Percentiles rank a stretch among this genome's conserved stretches.
Conservation (phyloP, 2,888 invertebrate species). For the Dynastes maya region DNA sequence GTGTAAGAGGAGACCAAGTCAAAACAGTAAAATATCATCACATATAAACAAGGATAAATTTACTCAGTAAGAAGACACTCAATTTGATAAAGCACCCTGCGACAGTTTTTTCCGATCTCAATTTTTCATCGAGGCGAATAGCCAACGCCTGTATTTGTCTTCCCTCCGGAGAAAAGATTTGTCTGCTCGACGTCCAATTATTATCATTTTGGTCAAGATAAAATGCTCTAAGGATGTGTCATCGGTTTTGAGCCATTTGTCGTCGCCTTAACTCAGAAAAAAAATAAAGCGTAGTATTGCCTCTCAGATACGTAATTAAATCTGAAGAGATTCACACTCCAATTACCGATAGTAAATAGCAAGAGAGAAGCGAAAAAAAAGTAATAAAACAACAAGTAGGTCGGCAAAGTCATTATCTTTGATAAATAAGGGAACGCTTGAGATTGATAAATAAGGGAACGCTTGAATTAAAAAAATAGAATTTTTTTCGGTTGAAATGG, state of each 20-base stretch:
- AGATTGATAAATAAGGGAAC: neutral
- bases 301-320: constrained; percentile 12
- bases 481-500: neutral
- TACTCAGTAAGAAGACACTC: neutral
- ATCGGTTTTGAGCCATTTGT: constrained; percentile 30
- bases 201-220: constrained; percentile 42
- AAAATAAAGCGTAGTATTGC: neutral
- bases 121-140: constrained; percentile 16
- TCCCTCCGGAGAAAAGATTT: constrained; percentile 29
- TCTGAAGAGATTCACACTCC: constrained; percentile 20
- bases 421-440: constrained; percentile 2
- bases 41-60: constrained; percentile 22
- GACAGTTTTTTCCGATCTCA: constrained; percentile 10
- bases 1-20: neutral
- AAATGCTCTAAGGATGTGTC: constrained; percentile 24
- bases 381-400: neutral
- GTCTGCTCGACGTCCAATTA: constrained; percentile 35
- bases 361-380: neutral
- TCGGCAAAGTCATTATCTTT: constrained; percentile 3
- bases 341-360: constrained; percentile 2
- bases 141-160: constrained; percentile 13
- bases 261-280: constrained; percentile 5
- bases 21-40: constrained; percentile 10
- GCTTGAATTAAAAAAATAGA: neutral
- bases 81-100: neutral